Base-by-base conservation (phyloP, 2,888 invertebrate species). In the Patella ulyssiponensis region DNA sequence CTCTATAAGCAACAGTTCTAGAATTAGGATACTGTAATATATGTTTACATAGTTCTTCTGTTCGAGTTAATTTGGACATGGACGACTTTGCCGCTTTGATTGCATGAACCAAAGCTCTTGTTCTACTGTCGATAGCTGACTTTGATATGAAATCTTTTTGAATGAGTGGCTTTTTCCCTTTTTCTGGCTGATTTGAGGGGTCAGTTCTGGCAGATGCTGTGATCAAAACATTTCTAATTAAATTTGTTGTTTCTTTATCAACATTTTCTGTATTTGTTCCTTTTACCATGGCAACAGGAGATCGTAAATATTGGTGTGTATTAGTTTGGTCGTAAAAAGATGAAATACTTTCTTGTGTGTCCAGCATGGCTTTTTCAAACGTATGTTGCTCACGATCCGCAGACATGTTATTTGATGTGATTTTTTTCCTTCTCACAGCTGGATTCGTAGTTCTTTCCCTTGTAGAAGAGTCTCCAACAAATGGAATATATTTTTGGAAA, bases 1-100 rank as follows among this genome's bases (percentile, higher is more conserved):
- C 89, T 93, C 95, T 95, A 71, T 95, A 94, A 82, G 96, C 95
- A 81, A 94, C 93, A 88, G 94, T 94, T 85, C 95, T 93, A 3
- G 95, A 94, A 86, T 95, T 95, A 0, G 96, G 95, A 92, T 95
- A 95, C 85, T 94, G 93, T 82, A 94, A 93, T n/a, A 96, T 91
- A 89, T 96, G 96, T 0, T 92, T 92, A 69, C 95, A 94, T 72
- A 96, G 93, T 86, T 95, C 94, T 87, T 95, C 95, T 0, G 95
- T 91, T 85, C 95, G 93, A 74, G 93, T 93, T 81, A 94, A 91
- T 82, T 93, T 93, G 3, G 94, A 94, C 23, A 93, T 92, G 5
- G 76, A 69, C 11, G 88, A 85, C 44, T 80, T 80, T 1, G 89
- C 88, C 33, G 78, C 78, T 52, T 83, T 84, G 23, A 89, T 73